Evolutionary conservation across 2,113 vertebrate genomes (phyloP), one percentile per base, ranked within the genome.

Genomic region (Rafetus swinhoei): DNA sequence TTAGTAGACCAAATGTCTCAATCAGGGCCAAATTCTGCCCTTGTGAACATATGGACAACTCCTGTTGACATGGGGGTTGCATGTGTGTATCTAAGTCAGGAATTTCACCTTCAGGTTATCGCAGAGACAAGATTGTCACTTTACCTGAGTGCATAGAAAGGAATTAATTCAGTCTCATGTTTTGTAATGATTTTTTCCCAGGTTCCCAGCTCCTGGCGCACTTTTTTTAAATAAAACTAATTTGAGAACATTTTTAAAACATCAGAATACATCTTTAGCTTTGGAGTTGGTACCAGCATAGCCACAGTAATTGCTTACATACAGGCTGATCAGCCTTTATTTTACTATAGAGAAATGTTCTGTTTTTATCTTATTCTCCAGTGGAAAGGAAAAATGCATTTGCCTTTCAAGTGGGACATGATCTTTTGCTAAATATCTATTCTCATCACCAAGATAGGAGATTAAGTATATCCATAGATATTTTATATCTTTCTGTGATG

Each of bases 1-100:
- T 0, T 9, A 90, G 60, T 57, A 90, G 79, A 82, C 86, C 90
- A 50, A 93, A 94, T 86, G 95, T 93, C 89, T 93, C 88, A 95
- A 53, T 29, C 60, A 1, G 94, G 93, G 52, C 87, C 22, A 19
- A 85, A 79, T 85, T 65, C 79, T 90, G 85, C 94, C 87, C 62
- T 39, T 79, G 90, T 89, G 9, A 18, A 72, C 16, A 35, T 18
- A 4, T 72, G 65, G 9, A 35, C 65, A 72, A 21, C n/a, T n/a
- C 32, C 95, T 88, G 65, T 92, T 89, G 62, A 39, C 56, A 0
- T 0, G 18, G 82, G 87, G 76, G 89, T 89, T 86, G 74, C 1
- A 1, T 83, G 90, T 88, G 0, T 0, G 0, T 77, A 82, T 79
- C 90, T 86, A 65, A 89, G 80, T 83, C 79, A 8, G 2, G 93